Evolutionary conservation across 1,140 invertebrate genomes (phyloP), one percentile per base, ranked within the genome.

Genomic region (Tribolium castaneum): DNA sequence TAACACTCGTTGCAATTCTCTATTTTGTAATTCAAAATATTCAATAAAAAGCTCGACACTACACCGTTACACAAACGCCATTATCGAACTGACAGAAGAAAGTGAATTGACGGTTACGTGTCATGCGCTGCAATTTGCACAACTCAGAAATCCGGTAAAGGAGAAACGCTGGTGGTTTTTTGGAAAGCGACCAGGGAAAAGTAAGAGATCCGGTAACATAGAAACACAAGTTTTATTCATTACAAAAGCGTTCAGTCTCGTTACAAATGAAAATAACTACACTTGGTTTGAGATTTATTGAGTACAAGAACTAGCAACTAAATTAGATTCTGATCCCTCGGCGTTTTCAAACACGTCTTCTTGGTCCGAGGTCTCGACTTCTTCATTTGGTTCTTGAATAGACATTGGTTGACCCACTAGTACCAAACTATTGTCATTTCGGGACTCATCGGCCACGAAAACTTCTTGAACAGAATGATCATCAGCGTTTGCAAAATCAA

Each of bases 261-360:
- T 19, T 19, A 19, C 16, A 13, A 39, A 39, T 66, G 3, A 35
- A 35, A 14, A 35, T 66, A 9, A 59, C 10, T 25, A 16, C 5
- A 59, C 1, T 66, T 66, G 30, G 59, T 66, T 39, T 59, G 3
- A 59, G 4, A 7, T 10, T 39, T 66, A 66, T 12, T 66, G 59
- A 66, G 54, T 66, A 66, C 59, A 66, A 66, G 59, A 66, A 66
- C 59, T 66, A 34, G 59, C 12, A 13, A 66, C 30, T 66, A 66
- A 39, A 66, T 66, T 66, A 66, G 59, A 66, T 66, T 66, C 59
- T 3, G 59, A 66, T 39, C 13, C 59, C 9, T 66, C 59, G 0
- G 59, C 59, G 9, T 66, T 66, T 66, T 34, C 59, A 16, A 66
- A 66, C 3, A 30, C 22, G 3, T 66, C 59, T 12, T 66, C 59